These are phyloP conservation scores for Pogonomyrmex californicus DNA, from an alignment of 1,140 invertebrate genomes.

Conservation along the genomic window DNA sequence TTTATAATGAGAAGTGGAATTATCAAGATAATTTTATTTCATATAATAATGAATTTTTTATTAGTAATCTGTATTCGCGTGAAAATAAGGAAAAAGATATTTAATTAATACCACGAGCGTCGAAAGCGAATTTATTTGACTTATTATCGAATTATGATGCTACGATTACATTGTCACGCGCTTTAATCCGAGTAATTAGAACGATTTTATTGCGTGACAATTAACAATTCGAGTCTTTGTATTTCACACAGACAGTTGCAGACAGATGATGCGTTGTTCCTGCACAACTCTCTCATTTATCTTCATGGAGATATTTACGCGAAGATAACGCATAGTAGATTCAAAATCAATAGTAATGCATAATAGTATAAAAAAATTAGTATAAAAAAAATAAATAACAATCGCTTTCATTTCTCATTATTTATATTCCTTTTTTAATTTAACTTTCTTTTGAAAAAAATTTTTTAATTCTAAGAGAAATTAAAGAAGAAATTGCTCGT, in stretches of 20 bases:
- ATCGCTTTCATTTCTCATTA: background rate
- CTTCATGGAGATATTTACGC: background rate
- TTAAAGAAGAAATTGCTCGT: background rate
- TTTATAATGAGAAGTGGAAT: background rate
- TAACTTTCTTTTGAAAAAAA: background rate
- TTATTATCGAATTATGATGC: slow-evolving; percentile 14
- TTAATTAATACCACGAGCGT: background rate
- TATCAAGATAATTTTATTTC: slow-evolving; percentile 18
- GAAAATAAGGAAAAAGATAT: background rate
- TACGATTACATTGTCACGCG: background rate
- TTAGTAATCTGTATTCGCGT: background rate
- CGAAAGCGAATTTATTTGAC: background rate
- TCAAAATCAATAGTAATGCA: background rate
- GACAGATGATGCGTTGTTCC: background rate
- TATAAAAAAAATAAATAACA: background rate
- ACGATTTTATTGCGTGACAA: slow-evolving; percentile 15
- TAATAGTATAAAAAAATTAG: slow-evolving; percentile 1
- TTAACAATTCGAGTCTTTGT: background rate
- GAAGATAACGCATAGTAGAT: slow-evolving; percentile 9
- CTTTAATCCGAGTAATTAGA: slow-evolving; percentile 26
- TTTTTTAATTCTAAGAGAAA: background rate
- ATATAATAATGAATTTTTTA: slow-evolving; percentile 3
- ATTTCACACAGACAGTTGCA: background rate
- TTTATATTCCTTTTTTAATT: background rate
- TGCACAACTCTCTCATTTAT: background rate